A percentile compares a stretch with the other conserved stretches of the same genome.
Conservation (phyloP, 2,113 vertebrate genomes). For the Bothrops jararaca region DNA sequence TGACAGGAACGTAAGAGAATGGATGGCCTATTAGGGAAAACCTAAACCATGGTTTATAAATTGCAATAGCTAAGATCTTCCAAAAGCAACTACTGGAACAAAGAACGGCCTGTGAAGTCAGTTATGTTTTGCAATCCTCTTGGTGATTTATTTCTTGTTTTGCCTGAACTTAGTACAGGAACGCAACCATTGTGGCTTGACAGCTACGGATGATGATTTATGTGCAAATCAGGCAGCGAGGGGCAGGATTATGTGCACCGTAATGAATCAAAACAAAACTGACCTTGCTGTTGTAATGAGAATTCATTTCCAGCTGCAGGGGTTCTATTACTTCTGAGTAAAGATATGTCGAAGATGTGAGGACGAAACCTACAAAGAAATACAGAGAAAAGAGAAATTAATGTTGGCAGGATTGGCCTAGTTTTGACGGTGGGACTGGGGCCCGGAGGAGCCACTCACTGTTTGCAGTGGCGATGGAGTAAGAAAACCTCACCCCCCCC, state of each 20-base stretch:
- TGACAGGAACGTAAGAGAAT: background rate
- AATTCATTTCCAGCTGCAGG: background rate
- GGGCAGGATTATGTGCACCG: too few relatives aligned
- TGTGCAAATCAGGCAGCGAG: background rate
- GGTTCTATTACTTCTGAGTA: conserved; percentile 23
- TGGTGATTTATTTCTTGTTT: background rate
- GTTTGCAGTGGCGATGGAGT: too few relatives aligned
- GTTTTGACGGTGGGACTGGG: background rate
- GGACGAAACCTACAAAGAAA: background rate
- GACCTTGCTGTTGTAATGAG: background rate
- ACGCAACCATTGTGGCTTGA: background rate
- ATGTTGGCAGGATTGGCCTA: background rate
- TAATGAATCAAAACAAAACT: background rate
- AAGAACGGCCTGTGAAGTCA: background rate
- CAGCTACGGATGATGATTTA: background rate
- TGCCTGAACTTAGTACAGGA: background rate
- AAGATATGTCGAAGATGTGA: background rate
- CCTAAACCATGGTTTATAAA: background rate
- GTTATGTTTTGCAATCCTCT: background rate
- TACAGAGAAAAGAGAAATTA: background rate
- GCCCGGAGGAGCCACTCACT: background rate
- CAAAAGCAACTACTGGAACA: background rate
- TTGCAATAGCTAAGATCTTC: background rate
- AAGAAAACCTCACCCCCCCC: too few relatives aligned
- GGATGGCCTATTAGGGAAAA: background rate